Conservation (phyloP, 2,113 vertebrate species). For the Paracyprichromis sp. region DNA sequence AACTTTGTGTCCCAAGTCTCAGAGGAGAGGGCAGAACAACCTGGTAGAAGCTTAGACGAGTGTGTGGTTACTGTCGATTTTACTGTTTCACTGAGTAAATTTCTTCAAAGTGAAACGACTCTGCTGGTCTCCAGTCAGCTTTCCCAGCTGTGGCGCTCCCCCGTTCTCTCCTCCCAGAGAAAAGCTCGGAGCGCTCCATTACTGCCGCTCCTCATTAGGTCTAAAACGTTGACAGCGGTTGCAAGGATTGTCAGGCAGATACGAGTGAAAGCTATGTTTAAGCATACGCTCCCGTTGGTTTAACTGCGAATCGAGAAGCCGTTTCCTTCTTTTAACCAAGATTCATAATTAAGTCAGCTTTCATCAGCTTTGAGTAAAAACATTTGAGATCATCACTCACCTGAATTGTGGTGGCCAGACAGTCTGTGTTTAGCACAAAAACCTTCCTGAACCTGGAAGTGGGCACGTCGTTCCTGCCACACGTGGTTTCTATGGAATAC, state of each 20-base stretch:
- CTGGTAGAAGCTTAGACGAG: neutral
- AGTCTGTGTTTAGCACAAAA: neutral
- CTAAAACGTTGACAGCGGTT: conserved; percentile 17
- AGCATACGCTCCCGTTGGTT: conserved; percentile 15
- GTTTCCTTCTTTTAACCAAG: neutral
- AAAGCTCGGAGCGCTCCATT: conserved; percentile 12
- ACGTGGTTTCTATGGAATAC: neutral
- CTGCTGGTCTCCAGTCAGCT: neutral
- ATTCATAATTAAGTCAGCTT: conserved; percentile 19
- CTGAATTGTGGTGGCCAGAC: neutral
- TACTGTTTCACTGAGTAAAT: neutral
- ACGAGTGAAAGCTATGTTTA: conserved; percentile 48
- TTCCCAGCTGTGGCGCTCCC: conserved; percentile 4
- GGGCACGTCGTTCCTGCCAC: neutral
- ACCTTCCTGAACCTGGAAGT: neutral
- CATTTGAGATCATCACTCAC: neutral
- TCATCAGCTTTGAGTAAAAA: neutral
- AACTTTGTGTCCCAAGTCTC: neutral
- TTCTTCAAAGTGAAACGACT: neutral
- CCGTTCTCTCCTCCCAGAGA: neutral
- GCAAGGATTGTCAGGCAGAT: conserved; percentile 33
- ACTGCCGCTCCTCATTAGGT: conserved; percentile 44
- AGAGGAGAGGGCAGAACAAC: neutral
- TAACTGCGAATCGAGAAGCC: neutral
- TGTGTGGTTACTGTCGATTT: neutral